Percentiles rank a stretch among this genome's conserved stretches.
These are phyloP conservation scores for Dinomys branickii DNA, from an alignment of 2,113 vertebrate species.

Conservation along the genomic window DNA sequence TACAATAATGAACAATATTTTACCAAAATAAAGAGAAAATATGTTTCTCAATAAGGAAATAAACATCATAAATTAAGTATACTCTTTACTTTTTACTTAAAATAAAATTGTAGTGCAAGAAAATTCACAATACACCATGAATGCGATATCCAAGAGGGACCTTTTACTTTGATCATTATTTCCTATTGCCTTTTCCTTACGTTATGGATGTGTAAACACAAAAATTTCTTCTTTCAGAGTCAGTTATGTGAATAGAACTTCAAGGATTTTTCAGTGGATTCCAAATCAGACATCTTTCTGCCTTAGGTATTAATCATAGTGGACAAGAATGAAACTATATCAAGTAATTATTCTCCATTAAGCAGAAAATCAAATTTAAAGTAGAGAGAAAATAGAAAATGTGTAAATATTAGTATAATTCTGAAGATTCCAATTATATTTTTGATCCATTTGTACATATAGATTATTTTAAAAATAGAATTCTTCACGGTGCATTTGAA, in stretches of 20 bases:
- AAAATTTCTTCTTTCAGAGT: not conserved
- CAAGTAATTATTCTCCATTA: not conserved
- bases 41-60: not conserved
- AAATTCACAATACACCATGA: not conserved
- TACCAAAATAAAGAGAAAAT: constrained; percentile 28
- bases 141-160: not conserved
- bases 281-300: not conserved
- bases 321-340: not conserved
- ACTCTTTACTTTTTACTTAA: not conserved
- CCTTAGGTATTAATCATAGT: not conserved
- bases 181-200: not conserved
- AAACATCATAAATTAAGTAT: not conserved
- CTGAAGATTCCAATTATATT: not conserved
- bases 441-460: not conserved
- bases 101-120: not conserved
- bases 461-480: not conserved
- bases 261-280: not conserved
- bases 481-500: not conserved
- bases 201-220: not conserved
- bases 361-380: not conserved
- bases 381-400: not conserved
- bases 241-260: not conserved
- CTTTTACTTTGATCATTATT: not conserved
- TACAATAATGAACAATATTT: constrained; percentile 22
- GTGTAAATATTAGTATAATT: not conserved